These are phyloP conservation scores for Phyllotreta cruciferae DNA, from an alignment of 2,888 invertebrate species.

Conservation along the genomic window DNA sequence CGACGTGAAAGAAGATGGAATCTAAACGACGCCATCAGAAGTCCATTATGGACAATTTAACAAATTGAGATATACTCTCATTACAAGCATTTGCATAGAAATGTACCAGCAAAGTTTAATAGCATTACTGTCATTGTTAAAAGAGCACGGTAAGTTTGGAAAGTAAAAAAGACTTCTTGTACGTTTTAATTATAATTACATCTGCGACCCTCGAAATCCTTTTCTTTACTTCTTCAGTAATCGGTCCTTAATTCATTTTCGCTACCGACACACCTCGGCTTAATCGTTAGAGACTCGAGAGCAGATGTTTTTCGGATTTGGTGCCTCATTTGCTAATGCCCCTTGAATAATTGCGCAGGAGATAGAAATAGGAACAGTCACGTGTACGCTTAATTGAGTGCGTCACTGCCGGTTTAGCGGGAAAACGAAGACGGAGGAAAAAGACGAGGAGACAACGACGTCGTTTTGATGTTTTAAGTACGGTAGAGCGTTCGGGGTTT, in stretches of 20 bases:
- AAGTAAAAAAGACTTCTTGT: neutral
- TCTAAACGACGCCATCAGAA: slow-evolving; percentile 5
- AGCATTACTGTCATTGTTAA: no score
- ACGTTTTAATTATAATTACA: slow-evolving; percentile 15
- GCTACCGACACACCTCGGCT: slow-evolving; percentile 16
- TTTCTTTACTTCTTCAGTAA: slow-evolving; percentile 12
- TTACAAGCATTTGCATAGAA: no score
- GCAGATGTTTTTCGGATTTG: slow-evolving; percentile 32
- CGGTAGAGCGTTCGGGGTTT: neutral
- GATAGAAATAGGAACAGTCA: slow-evolving; percentile 42
- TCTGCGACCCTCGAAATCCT: neutral
- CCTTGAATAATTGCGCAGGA: slow-evolving; percentile 48
- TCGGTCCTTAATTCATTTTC: slow-evolving; percentile 21
- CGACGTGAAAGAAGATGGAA: slow-evolving; percentile 5
- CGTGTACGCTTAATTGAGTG: slow-evolving; percentile 51
- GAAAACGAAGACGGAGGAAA: slow-evolving; percentile 26
- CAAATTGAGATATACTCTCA: no score
- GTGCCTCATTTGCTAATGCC: slow-evolving; percentile 51
- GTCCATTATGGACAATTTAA: no score
- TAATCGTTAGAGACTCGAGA: slow-evolving; percentile 27
- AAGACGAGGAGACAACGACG: slow-evolving; percentile 10
- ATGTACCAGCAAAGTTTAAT: no score
- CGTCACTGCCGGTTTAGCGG: slow-evolving; percentile 46
- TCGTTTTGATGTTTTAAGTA: slow-evolving; percentile 21
- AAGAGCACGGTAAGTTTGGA: no score